These are phyloP conservation scores for Acanthiza pusilla DNA, from an alignment of 2,797 vertebrate genomes.

Conservation along the genomic window DNA sequence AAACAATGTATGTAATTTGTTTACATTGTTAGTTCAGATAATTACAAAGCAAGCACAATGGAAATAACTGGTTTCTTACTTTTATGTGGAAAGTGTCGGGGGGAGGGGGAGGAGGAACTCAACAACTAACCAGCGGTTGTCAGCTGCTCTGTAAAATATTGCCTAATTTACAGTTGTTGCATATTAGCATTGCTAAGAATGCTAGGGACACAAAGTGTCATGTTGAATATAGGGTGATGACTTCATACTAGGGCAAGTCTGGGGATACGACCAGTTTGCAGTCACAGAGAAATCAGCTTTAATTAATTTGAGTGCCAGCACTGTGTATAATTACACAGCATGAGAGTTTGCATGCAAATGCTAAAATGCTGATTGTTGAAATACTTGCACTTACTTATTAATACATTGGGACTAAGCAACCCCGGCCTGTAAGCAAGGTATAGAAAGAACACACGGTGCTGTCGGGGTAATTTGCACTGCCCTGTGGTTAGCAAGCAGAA, in stretches of 20 bases:
- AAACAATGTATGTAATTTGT: constrained; percentile 78
- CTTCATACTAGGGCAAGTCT: constrained; percentile 80
- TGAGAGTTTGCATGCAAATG: constrained; percentile 81
- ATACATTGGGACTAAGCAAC: constrained; percentile 73
- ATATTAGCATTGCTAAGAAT: constrained; percentile 72
- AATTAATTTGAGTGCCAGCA: constrained; percentile 92
- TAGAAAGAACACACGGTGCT: constrained; percentile 43
- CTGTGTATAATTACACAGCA: constrained; percentile 85
- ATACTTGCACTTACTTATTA: constrained; percentile 77
- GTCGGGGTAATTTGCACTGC: constrained; percentile 67
- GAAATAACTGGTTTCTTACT: constrained; percentile 76
- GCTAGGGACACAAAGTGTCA: constrained; percentile 76
- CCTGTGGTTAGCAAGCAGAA: constrained; percentile 68
- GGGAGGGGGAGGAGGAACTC: constrained; percentile 51
- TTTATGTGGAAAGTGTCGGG: constrained; percentile 65
- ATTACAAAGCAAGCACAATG: constrained; percentile 76
- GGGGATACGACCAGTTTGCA: constrained; percentile 82
- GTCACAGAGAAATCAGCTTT: constrained; percentile 81
- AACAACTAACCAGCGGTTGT: constrained; percentile 59
- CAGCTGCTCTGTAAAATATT: constrained; percentile 70
- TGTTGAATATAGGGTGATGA: constrained; percentile 84
- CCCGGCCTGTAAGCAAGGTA: constrained; percentile 70
- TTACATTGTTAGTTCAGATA: constrained; percentile 79
- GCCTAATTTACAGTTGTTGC: constrained; percentile 67
- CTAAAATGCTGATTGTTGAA: constrained; percentile 82